Base-by-base conservation (phyloP, 1,140 invertebrate species). In the Adoxophyes honmai region DNA sequence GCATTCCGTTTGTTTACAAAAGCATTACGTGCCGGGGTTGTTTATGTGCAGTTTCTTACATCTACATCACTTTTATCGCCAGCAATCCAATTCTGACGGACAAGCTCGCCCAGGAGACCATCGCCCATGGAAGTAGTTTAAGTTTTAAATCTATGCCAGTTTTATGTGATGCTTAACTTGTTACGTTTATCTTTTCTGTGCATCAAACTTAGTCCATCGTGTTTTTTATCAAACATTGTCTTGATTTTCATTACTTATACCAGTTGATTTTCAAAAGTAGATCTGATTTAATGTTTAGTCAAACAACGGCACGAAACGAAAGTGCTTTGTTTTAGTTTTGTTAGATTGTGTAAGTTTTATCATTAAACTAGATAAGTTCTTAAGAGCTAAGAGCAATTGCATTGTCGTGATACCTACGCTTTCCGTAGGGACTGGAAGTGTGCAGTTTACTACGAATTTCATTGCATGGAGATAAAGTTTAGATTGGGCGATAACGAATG, bases 401-500 rank as follows among this genome's bases (percentile, higher is more conserved):
- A 48, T 28, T 18, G 42, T 48, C 42, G 42, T 48, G 42, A 48
- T 48, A 48, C 42, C n/a, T 48, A 48, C 21, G 42, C 42, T 18
- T 21, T 48, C 28, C n/a, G n/a, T n/a, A 42, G 14, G n/a, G 16
- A 44, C 10, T 18, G 16, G 18, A 48, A 48, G 42, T 28, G 42
- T 48, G 42, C 42, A 48, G 10, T 48, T 48, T 48, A 48, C 16
- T 48, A 21, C 7, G 15, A 55, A 55, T 36, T 55, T 55, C 36
- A 55, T 55, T 36, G 16, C 33, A 55, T 28, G 36, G 42, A 55
- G 33, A 33, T 57, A 51, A 33, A 52, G 37, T 56, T 52, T 62
- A 52, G 34, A 60, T 55, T 60, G 55, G 18, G 48, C 59, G 39
- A 62, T 60, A 65, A 62, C 62, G 62, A 66, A 57, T 54, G 59